Base-by-base conservation (phyloP, 2,113 vertebrate species). In the Strix uralensis region DNA sequence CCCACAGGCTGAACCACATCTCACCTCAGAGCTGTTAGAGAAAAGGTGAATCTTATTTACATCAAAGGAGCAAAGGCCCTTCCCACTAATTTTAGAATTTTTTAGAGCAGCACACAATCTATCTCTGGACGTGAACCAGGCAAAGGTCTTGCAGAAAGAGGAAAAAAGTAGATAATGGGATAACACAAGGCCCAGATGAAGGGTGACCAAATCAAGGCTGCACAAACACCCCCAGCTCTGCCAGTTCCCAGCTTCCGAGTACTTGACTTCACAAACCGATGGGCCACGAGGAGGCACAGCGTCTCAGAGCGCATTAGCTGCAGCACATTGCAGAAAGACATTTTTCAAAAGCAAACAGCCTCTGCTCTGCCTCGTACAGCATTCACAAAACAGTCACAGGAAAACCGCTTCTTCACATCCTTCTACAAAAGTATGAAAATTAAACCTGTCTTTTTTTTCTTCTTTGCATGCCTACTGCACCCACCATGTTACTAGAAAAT, bases 51-150 rank as follows among this genome's bases (percentile, higher is more conserved):
- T 22, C 25, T 10, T 14, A 1, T 17, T 72, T n/a, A 11, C 0
- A 25, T 27, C 7, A 11, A 13, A 61, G 51, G 19, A 59, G 66
- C 34, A 42, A 47, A 89, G 8, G 54, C 4, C 11, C 11, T 59
- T 51, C 81, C 47, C 20, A 5, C 12, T 6, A 0, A 47, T 6
- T 49, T 3, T 5, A 1, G 2, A 10, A 10, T 44, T 61, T 81
- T 63, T 12, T 12, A 25, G 57, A 70, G 75, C 55, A 6, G 36
- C 10, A 3, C 59, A 13, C 18, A 2, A 36, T 18, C 14, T 0
- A 1, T 5, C 59, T 61, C 51, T 7, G 6, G 23, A 71, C 27
- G 5, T 0, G 0, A 61, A 61, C 2, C 49, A 46, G 16, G 16
- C 21, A 27, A 71, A 86, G 66, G 25, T 7, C 3, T 51, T 3